A percentile compares a stretch with the other conserved stretches of the same genome.
These are phyloP conservation scores for Marmota flaviventris DNA, from an alignment of 2,113 vertebrate genomes.

Conservation along the genomic window DNA sequence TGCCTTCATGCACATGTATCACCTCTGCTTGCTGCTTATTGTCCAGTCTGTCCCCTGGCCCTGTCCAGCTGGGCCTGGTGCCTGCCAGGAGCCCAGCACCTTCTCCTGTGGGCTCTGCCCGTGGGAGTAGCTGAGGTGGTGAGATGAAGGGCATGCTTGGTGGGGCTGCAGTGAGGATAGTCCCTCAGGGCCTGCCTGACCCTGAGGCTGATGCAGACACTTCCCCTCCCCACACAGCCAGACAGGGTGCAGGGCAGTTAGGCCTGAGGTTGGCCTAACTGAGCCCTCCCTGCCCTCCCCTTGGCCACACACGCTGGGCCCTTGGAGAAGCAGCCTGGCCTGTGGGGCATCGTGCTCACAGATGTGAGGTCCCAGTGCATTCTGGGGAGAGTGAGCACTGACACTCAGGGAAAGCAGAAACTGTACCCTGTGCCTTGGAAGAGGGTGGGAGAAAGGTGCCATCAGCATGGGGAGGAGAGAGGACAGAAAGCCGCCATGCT, in stretches of 20 bases:
- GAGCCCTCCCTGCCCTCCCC: not conserved
- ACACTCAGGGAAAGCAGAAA: not conserved
- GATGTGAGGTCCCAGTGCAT: not conserved
- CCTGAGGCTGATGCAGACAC: not conserved
- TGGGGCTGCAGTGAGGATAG: not conserved
- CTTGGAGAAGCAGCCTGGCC: not conserved
- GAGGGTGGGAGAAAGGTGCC: not conserved
- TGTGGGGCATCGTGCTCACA: not conserved
- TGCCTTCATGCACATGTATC: not conserved
- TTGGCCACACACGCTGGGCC: accelerated
- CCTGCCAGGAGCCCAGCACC: not conserved
- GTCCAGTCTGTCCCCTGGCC: not conserved
- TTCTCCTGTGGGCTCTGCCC: not conserved
- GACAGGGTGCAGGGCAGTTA: not conserved
- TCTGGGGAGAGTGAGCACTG: not conserved
- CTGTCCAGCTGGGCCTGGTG: not conserved
- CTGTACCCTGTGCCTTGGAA: not conserved
- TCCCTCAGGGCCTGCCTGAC: not conserved
- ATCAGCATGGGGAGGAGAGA: not conserved
- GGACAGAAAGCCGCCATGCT: not conserved
- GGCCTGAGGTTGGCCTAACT: not conserved
- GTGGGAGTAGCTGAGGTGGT: not conserved
- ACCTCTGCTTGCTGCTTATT: not conserved
- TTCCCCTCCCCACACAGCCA: not conserved
- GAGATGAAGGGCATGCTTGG: not conserved